These are phyloP conservation scores for Melanostoma mellinum DNA, from an alignment of 2,888 invertebrate species.

Conservation along the genomic window DNA sequence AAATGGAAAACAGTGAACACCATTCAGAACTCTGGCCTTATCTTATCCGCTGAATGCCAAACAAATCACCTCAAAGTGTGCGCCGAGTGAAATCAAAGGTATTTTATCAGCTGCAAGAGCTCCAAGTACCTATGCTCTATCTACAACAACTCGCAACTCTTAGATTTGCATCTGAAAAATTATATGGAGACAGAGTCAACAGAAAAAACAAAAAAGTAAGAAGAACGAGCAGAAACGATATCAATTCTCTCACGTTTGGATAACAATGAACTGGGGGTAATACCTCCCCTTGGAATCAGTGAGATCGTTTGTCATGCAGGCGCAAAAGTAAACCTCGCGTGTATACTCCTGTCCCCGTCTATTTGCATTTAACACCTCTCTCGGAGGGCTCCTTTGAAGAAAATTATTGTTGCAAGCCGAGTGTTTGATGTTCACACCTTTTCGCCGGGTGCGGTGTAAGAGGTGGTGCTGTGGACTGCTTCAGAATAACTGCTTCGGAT, in stretches of 20 bases:
- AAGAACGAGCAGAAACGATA: conserved; percentile 24
- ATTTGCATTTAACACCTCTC: conserved; percentile 67
- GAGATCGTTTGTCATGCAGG: conserved; percentile 61
- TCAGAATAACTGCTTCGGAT: conserved; percentile 45
- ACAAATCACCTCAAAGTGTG: conserved; percentile 68
- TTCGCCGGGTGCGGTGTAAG: conserved; percentile 30
- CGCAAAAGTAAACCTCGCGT: conserved; percentile 50
- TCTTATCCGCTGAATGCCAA: conserved; percentile 67
- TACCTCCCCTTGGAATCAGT: conserved; percentile 31
- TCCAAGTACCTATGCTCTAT: not conserved
- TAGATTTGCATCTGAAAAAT: conserved; percentile 64
- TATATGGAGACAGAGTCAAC: conserved; percentile 31
- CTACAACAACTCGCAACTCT: conserved; percentile 17
- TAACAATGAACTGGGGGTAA: conserved; percentile 47
- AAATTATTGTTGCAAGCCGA: conserved; percentile 50
- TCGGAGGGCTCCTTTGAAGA: conserved; percentile 45
- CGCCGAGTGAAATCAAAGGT: conserved; percentile 52
- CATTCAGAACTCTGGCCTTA: conserved; percentile 43
- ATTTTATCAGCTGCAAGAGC: conserved; percentile 59
- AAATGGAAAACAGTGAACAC: conserved; percentile 21
- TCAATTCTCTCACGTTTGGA: conserved; percentile 71
- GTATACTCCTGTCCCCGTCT: conserved; percentile 25
- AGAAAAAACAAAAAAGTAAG: conserved; percentile 2
- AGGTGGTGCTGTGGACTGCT: conserved; percentile 29
- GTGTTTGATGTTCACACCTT: conserved; percentile 71